Evolutionary conservation across 2,113 vertebrate species (phyloP), one percentile per base, ranked within the genome.

Genomic region (Paramisgurnus dabryanus): DNA sequence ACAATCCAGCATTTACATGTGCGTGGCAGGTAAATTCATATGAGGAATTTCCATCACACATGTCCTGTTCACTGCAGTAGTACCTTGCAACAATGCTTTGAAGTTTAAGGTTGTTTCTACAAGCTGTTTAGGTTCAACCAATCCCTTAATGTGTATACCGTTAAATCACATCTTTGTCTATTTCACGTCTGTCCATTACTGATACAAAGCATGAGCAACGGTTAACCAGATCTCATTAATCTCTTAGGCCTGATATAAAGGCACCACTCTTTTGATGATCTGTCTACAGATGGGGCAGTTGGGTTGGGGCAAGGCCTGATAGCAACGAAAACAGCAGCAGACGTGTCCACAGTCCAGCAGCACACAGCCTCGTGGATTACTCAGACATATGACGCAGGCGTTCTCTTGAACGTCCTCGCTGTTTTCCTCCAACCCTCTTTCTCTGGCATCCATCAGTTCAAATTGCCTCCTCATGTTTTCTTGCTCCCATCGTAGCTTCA

Each of bases 311-410:
- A 96, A 86, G 7, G 93, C 90, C 86, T 92, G 91, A 87, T 93
- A 95, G 89, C 96, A 97, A 50, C 68, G 86, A 81, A 92, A 91
- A 88, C 95, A 96, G 88, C 95, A 96, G 89, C 95, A 96, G n/a
- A 95, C 93, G 11, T 96, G 95, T 50, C 95, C 95, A 0, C 95
- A 96, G 66, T 94, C 84, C 81, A 96, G 82, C 41, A 96, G 85
- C 22, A 95, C 92, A 0, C 95, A 96, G 81, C 92, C 86, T 2
- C 94, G 93, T 7, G 90, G 93, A 27, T 78, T 89, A 0, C 18
- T 82, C 81, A 95, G 86, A 87, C 95, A 96, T 76, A 96, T 90
- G 65, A 96, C 91, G 0, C 95, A 96, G 4, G 45, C 17, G 3
- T 18, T 92, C 80, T 68, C 84, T 6, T 0, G 2, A 4, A 39